phyloP scores from a whole-genome alignment of 2,888 invertebrate species.

The Bursaphelenchus okinawaensis region DNA sequence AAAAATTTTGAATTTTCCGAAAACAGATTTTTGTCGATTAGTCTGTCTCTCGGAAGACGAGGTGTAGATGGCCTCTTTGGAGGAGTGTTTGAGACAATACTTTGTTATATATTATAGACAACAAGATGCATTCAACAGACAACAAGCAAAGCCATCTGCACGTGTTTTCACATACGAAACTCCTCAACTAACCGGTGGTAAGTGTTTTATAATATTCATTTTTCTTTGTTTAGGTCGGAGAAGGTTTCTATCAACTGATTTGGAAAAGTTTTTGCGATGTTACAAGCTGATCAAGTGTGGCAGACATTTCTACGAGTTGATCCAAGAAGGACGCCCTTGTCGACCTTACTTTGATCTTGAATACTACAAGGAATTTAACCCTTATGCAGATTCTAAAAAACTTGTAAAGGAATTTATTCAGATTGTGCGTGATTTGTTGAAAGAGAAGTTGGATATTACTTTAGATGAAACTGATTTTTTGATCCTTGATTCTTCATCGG shows the following conservation, averaged over 20 bases:
- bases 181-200: slow-evolving; percentile 21
- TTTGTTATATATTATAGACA: slow-evolving; percentile 20
- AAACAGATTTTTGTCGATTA: neutral
- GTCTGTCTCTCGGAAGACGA: neutral
- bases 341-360: slow-evolving; percentile 46
- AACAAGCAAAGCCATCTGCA: slow-evolving; percentile 6
- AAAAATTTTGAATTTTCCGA: no score
- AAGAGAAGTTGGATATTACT: slow-evolving; percentile 13
- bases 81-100: neutral
- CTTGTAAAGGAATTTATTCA: slow-evolving; percentile 23
- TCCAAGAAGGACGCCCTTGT: slow-evolving; percentile 39
- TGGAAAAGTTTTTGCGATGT: slow-evolving; percentile 32
- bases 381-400: slow-evolving; percentile 12
- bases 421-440: slow-evolving; percentile 14
- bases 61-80: neutral
- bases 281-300: slow-evolving; percentile 16
- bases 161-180: slow-evolving; percentile 31
- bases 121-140: slow-evolving; percentile 15
- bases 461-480: slow-evolving; percentile 26
- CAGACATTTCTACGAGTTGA: slow-evolving; percentile 40
- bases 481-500: slow-evolving; percentile 37
- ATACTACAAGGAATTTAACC: slow-evolving; percentile 26
- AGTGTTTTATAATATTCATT: neutral
- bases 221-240: slow-evolving; percentile 24
- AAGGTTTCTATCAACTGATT: slow-evolving; percentile 18